A percentile compares a stretch with the other conserved stretches of the same genome.
phyloP scores from a whole-genome alignment of 2,113 vertebrate genomes.

The Peromyscus leucopus region DNA sequence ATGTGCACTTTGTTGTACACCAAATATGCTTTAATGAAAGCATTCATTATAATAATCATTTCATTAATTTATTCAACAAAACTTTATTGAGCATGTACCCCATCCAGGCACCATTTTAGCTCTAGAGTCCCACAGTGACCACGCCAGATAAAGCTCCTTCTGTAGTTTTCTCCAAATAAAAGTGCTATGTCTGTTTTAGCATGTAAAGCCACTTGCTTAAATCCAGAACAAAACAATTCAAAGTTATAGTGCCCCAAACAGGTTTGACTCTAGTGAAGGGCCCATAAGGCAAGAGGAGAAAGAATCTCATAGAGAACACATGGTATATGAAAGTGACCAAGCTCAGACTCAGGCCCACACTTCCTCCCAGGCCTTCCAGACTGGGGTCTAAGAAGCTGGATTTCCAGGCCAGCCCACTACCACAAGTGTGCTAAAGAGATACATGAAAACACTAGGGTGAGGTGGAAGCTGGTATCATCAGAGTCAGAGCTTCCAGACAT shows the following conservation, averaged over 20 bases:
- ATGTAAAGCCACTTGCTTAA: neutral
- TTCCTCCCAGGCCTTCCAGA: neutral
- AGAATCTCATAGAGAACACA: neutral
- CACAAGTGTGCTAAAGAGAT: too few relatives aligned
- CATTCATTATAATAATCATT: neutral
- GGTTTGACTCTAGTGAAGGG: neutral
- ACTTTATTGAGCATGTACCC: neutral
- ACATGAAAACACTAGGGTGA: neutral
- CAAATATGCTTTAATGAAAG: slow-evolving; percentile 17
- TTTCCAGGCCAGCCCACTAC: neutral
- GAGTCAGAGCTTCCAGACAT: neutral
- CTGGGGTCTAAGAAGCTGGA: neutral
- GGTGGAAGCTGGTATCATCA: neutral
- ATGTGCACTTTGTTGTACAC: neutral
- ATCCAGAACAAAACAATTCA: neutral
- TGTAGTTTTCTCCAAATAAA: neutral
- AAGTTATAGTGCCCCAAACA: neutral
- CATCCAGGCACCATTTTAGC: neutral
- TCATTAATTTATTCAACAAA: slow-evolving; percentile 31
- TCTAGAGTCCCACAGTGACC: neutral
- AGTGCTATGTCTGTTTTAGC: neutral
- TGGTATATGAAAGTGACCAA: neutral
- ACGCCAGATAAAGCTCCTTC: neutral
- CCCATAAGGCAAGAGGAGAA: neutral
- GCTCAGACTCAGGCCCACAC: neutral